Conservation (phyloP, 2,888 invertebrate genomes). For the Ernsta delagoae region DNA sequence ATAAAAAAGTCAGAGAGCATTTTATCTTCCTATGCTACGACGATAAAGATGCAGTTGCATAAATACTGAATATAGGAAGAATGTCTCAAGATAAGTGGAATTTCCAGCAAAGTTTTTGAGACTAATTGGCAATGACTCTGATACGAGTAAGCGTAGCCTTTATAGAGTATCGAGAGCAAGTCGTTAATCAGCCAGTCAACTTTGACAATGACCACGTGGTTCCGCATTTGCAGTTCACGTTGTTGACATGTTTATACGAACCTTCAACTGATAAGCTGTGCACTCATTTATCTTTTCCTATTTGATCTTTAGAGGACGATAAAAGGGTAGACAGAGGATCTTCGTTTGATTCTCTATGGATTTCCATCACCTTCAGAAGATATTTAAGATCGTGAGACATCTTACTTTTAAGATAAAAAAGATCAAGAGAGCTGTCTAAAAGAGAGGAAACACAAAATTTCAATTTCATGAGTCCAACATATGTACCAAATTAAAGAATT, state of each 20-base stretch:
- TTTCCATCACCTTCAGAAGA: too few relatives aligned
- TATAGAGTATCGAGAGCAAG: not conserved
- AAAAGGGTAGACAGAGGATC: not conserved
- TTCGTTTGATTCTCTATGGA: too few relatives aligned
- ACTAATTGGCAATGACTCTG: too few relatives aligned
- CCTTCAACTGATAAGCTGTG: not conserved
- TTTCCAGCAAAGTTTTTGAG: too few relatives aligned
- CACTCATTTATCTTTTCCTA: not conserved
- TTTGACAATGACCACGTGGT: not conserved
- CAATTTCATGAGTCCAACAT: not conserved
- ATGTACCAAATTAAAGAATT: not conserved
- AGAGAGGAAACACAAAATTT: not conserved
- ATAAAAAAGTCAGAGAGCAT: constrained; percentile 6
- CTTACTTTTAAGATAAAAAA: not conserved
- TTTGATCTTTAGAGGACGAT: not conserved
- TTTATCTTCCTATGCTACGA: not conserved
- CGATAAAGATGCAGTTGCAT: constrained; percentile 2
- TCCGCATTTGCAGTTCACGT: not conserved
- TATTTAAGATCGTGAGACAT: too few relatives aligned
- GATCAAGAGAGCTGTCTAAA: not conserved
- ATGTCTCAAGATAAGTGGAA: too few relatives aligned
- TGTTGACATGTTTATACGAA: not conserved
- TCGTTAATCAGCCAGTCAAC: not conserved
- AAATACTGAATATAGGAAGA: not conserved
- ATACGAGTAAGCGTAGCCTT: too few relatives aligned